Conservation (phyloP, 2,113 vertebrate species). For the Halichoerus grypus region DNA sequence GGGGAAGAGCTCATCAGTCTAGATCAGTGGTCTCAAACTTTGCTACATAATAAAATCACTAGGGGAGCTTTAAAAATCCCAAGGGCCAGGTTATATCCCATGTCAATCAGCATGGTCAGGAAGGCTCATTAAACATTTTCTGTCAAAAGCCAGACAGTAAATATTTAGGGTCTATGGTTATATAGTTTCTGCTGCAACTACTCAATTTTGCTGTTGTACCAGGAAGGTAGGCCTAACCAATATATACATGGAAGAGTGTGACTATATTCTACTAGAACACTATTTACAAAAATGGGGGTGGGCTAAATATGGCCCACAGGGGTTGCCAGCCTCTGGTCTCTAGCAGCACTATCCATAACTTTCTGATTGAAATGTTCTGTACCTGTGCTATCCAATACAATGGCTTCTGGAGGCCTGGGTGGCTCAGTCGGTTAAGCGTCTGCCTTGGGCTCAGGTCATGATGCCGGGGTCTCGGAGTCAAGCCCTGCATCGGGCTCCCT, state of each 20-base stretch:
- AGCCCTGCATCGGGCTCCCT: too few relatives aligned
- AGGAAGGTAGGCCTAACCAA: neutral
- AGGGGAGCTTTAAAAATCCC: neutral
- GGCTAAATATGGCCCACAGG: neutral
- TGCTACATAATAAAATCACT: neutral
- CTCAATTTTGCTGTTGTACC: neutral
- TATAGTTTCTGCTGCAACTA: neutral
- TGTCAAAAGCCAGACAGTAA: neutral
- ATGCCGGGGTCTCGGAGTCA: too few relatives aligned
- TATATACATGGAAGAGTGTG: too few relatives aligned
- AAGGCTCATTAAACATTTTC: neutral
- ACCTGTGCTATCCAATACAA: neutral
- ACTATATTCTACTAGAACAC: neutral
- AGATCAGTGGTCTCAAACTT: neutral
- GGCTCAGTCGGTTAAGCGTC: neutral
- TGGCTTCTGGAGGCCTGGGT: neutral
- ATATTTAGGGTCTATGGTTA: neutral
- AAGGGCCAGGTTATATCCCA: neutral
- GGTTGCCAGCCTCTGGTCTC: neutral
- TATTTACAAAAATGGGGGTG: neutral
- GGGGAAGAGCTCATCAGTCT: neutral
- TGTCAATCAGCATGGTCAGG: neutral
- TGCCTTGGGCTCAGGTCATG: neutral
- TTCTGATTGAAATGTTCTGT: neutral
- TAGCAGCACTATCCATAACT: neutral